phyloP scores from a whole-genome alignment of 2,888 invertebrate species.

The Tetrapedia diversipes region DNA sequence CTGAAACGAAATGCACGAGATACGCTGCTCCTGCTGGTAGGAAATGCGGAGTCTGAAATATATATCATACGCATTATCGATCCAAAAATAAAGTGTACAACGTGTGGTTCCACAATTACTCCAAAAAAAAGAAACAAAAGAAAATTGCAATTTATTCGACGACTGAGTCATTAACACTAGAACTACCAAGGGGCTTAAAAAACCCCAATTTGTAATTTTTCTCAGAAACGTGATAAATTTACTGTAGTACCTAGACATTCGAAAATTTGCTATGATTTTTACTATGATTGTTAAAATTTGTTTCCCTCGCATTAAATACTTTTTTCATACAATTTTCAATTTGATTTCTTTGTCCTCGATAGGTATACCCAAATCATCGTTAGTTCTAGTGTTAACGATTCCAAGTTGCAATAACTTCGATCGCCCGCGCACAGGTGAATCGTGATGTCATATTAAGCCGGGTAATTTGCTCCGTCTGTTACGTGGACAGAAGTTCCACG shows the following conservation, averaged over 20 bases:
- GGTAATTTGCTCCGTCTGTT: neutral
- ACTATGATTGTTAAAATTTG: no score
- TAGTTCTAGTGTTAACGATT: neutral
- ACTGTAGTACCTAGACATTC: no score
- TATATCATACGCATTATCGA: no score
- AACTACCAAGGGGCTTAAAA: no score
- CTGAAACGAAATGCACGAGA: neutral
- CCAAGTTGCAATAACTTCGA: neutral
- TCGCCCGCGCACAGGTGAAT: neutral
- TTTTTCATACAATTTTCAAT: no score
- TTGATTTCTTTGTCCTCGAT: no score
- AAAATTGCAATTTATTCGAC: neutral
- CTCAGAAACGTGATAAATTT: no score
- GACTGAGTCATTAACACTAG: no score
- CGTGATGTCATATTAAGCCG: neutral
- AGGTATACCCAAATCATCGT: no score
- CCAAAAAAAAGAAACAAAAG: neutral
- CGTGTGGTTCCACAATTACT: neutral
- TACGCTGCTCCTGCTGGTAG: no score
- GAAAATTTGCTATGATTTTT: neutral
- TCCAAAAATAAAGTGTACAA: neutral
- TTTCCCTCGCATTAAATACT: no score
- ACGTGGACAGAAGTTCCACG: neutral
- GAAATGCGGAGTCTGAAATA: neutral
- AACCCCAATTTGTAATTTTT: no score